Percentiles rank a stretch among this genome's conserved stretches.
These are phyloP conservation scores for Halisarca cf. caerulea DNA, from an alignment of 37 sponge, comb jelly and placozoan genomes.

Conservation along the genomic window DNA sequence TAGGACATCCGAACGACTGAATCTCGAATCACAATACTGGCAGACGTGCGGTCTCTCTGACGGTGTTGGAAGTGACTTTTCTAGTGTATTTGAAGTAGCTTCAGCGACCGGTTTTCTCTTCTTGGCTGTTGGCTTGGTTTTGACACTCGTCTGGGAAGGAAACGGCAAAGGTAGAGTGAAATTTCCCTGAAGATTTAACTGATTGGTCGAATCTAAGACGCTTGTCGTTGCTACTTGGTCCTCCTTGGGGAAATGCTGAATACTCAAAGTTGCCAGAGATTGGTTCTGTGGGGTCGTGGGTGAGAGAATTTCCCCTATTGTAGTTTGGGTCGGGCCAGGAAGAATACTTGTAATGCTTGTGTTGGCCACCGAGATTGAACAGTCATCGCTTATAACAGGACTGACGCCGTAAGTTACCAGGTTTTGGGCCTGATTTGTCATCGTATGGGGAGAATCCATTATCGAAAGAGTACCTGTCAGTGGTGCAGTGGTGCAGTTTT, in stretches of 20 bases:
- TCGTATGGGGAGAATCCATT: conserved; percentile 12
- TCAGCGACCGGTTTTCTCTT: background rate
- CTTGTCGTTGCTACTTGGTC: too few species aligned
- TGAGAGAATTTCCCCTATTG: conserved; percentile 29
- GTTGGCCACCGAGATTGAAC: background rate
- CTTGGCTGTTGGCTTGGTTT: background rate
- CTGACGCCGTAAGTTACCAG: conserved; percentile 17
- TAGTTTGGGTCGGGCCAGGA: background rate
- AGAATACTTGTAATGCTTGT: background rate
- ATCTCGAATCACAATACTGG: conserved; percentile 80
- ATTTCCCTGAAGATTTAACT: too few species aligned
- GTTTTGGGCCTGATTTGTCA: conserved; percentile 4
- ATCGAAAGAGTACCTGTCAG: background rate
- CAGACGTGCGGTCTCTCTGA: conserved; percentile 75
- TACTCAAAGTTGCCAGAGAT: background rate
- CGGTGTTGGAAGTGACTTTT: conserved; percentile 48
- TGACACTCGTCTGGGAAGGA: background rate
- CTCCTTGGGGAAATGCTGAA: too few species aligned
- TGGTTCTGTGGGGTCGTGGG: conserved; percentile 33
- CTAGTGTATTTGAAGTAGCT: conserved; percentile 30
- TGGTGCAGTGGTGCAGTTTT: too few species aligned
- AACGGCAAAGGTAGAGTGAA: too few species aligned
- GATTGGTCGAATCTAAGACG: too few species aligned
- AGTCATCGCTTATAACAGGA: background rate
- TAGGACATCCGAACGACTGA: conserved; percentile 94